Percentiles rank a stretch among this genome's conserved stretches.
Conservation (phyloP, 2,113 vertebrate genomes). For the Pelodiscus sinensis region DNA sequence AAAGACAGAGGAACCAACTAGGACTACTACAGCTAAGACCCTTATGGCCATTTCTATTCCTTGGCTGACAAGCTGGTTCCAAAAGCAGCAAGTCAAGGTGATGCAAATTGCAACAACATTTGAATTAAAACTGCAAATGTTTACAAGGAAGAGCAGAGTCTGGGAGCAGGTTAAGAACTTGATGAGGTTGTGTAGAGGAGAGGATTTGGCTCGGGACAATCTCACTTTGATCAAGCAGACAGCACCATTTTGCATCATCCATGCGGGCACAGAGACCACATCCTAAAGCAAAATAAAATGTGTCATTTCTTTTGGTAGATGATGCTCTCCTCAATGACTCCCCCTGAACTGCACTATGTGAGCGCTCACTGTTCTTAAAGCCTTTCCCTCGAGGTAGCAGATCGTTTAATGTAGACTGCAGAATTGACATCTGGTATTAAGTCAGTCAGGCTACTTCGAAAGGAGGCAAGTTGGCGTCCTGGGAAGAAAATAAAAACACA, state of each 20-base stretch:
- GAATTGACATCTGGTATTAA: slow-evolving; percentile 83
- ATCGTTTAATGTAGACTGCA: slow-evolving; percentile 85
- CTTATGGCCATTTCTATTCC: slow-evolving; percentile 36
- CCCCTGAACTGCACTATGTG: slow-evolving; percentile 16
- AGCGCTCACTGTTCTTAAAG: slow-evolving; percentile 53
- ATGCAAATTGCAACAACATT: slow-evolving; percentile 5
- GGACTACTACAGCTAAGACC: not conserved
- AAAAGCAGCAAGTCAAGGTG: slow-evolving; percentile 28
- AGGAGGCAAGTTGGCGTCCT: slow-evolving; percentile 86
- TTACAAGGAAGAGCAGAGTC: slow-evolving; percentile 13
- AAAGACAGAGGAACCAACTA: slow-evolving; percentile 11
- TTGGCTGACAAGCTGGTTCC: slow-evolving; percentile 34
- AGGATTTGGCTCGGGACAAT: slow-evolving; percentile 7
- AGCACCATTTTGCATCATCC: slow-evolving; percentile 43
- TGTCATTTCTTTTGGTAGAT: slow-evolving; percentile 42
- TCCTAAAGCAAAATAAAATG: slow-evolving; percentile 57
- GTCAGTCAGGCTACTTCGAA: slow-evolving; percentile 82
- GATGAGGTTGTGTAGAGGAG: not conserved
- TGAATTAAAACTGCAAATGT: slow-evolving; percentile 23
- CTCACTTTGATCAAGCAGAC: slow-evolving; percentile 47
- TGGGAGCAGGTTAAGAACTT: slow-evolving; percentile 40
- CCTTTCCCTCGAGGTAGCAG: slow-evolving; percentile 58
- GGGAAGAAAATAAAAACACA: slow-evolving; percentile 56
- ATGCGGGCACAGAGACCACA: slow-evolving; percentile 41
- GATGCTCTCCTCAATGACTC: slow-evolving; percentile 45